These are phyloP conservation scores for Crematogaster levior DNA, from an alignment of 2,888 invertebrate genomes.

Conservation along the genomic window DNA sequence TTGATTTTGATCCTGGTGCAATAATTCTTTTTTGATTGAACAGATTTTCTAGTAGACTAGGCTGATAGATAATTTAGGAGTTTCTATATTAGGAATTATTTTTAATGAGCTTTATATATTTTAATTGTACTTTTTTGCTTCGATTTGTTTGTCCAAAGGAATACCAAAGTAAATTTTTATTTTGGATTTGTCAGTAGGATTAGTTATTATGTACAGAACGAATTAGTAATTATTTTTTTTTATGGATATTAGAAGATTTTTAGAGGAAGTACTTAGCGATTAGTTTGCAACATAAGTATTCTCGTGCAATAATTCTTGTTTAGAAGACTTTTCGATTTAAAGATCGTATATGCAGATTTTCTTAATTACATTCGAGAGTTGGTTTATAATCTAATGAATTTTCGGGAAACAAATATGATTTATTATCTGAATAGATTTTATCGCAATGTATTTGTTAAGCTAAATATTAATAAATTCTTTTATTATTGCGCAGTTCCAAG, in stretches of 20 bases:
- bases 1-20: constrained; percentile 8
- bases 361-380: neutral
- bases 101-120: constrained; percentile 8
- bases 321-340: neutral
- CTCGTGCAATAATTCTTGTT: neutral
- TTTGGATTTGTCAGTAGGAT: constrained; percentile 11
- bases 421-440: neutral
- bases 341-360: neutral
- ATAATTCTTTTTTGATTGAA: neutral
- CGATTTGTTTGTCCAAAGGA: constrained; percentile 61
- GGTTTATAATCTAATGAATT: neutral
- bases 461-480: neutral
- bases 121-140: constrained; percentile 2
- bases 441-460: neutral
- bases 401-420: neutral
- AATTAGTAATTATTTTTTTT: constrained; percentile 20
- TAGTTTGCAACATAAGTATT: neutral
- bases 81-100: neutral
- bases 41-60: neutral
- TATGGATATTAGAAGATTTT: neutral
- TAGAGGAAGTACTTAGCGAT: neutral
- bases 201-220: constrained; percentile 12
- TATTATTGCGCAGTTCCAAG: neutral
- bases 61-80: neutral
- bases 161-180: constrained; percentile 68